Evolutionary conservation across 2,113 vertebrate genomes (phyloP).

Genomic region (Rutilus rutilus): DNA sequence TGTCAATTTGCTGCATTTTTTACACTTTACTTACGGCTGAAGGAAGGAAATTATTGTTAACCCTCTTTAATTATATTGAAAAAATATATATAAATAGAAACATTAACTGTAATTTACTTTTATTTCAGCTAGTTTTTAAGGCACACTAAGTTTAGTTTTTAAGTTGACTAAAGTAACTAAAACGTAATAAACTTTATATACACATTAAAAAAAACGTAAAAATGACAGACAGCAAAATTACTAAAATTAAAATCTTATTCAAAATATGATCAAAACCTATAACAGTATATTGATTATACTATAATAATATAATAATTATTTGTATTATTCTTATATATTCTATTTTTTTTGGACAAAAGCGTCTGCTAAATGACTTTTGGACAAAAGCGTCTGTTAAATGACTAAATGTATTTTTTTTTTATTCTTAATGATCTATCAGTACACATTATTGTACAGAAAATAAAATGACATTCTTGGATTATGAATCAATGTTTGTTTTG

Average conservation of each 20-base stretch:
- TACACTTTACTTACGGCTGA: neutral
- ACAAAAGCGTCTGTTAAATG: no score
- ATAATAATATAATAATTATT: neutral
- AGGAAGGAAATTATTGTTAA: no score
- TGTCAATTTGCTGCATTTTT: neutral
- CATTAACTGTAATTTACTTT: neutral
- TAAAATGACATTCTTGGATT: no score
- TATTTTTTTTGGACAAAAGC: no score
- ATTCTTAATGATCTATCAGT: neutral
- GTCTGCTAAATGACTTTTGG: no score
- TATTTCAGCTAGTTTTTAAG: neutral
- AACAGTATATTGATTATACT: neutral
- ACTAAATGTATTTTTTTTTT: no score
- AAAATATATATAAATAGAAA: neutral
- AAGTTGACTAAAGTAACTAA: neutral
- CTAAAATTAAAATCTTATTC: neutral
- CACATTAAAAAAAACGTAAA: neutral
- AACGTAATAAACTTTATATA: neutral
- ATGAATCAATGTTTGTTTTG: neutral
- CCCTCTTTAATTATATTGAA: no score
- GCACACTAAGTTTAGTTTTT: neutral
- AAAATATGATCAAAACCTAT: neutral
- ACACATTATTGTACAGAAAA: neutral
- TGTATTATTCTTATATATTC: neutral
- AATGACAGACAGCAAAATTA: neutral